These are phyloP conservation scores for Saccostrea cuccullata DNA, from an alignment of 1,140 invertebrate genomes.

Conservation along the genomic window DNA sequence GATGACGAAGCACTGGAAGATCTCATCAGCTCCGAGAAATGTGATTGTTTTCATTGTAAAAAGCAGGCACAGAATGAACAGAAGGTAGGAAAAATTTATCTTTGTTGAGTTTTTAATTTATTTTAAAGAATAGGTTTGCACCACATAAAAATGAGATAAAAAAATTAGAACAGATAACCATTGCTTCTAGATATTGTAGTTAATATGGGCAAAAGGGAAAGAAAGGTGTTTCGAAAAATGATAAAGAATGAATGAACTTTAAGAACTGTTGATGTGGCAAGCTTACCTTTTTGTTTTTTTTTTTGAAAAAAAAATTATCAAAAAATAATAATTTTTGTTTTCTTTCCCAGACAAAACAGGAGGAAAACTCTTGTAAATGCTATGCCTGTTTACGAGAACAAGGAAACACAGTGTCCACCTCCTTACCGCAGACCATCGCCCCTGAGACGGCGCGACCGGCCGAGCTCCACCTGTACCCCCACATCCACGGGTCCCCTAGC, in stretches of 20 bases:
- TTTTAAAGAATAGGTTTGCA: no score
- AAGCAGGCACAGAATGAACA: slow-evolving; percentile 68
- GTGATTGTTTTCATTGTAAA: slow-evolving; percentile 73
- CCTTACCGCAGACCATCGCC: slow-evolving; percentile 70
- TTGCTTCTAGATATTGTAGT: no score
- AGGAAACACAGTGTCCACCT: slow-evolving; percentile 72
- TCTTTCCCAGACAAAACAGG: slow-evolving; percentile 62
- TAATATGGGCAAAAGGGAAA: no score
- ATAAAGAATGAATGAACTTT: no score
- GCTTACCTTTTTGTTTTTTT: no score
- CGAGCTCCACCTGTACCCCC: slow-evolving; percentile 78
- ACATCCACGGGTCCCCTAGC: slow-evolving; percentile 77
- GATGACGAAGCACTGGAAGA: slow-evolving; percentile 54
- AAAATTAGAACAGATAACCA: no score
- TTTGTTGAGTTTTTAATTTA: no score
- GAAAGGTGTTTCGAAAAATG: no score
- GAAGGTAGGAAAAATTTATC: slow-evolving; percentile 51
- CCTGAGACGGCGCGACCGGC: slow-evolving; percentile 69
- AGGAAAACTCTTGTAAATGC: slow-evolving; percentile 75
- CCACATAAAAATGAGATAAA: no score
- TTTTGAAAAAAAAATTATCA: no score
- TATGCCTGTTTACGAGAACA: slow-evolving; percentile 75
- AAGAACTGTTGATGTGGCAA: no score
- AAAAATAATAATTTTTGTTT: no score
- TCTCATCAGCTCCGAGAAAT: slow-evolving; percentile 61